Percentiles rank a stretch among this genome's conserved stretches.
Conservation (phyloP, 2,888 invertebrate species). For the Malachius bipustulatus region DNA sequence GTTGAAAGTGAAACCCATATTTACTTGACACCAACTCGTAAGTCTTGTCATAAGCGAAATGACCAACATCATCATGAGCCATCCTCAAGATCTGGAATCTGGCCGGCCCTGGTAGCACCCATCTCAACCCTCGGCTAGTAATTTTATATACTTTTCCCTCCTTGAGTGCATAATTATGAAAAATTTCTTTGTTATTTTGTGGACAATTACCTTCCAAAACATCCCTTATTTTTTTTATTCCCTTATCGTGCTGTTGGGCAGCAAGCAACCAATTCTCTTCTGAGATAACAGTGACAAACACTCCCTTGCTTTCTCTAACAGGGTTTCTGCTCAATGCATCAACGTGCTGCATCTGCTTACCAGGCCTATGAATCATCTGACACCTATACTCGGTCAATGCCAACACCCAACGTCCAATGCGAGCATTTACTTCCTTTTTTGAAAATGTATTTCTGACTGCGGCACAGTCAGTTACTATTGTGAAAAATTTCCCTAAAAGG, state of each 20-base stretch:
- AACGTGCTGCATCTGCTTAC: conserved; percentile 6
- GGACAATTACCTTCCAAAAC: background rate
- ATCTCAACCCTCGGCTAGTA: background rate
- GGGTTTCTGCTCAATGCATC: conserved; percentile 7
- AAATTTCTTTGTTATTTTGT: conserved; percentile 1
- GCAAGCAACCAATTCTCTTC: conserved; percentile 3
- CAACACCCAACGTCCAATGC: too few species aligned
- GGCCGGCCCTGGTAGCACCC: background rate
- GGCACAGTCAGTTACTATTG: conserved; percentile 20
- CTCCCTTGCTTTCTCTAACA: background rate
- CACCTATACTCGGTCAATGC: conserved; percentile 13
- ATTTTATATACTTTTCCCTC: conserved; percentile 4
- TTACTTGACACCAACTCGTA: conserved; percentile 7
- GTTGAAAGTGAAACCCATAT: conserved; percentile 17
- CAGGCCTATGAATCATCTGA: conserved; percentile 5
- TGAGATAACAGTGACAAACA: background rate
- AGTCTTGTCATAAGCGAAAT: conserved; percentile 14
- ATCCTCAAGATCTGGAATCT: conserved; percentile 6
- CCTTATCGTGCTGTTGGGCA: conserved; percentile 2
- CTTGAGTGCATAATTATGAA: background rate
- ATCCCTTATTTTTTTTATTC: background rate
- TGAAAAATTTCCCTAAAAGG: conserved; percentile 15
- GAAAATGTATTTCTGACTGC: conserved; percentile 11
- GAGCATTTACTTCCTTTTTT: conserved; percentile 10
- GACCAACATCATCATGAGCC: conserved; percentile 15